Evolutionary conservation across 2,797 vertebrate genomes (phyloP).

Genomic region (Anolis apletophallus): DNA sequence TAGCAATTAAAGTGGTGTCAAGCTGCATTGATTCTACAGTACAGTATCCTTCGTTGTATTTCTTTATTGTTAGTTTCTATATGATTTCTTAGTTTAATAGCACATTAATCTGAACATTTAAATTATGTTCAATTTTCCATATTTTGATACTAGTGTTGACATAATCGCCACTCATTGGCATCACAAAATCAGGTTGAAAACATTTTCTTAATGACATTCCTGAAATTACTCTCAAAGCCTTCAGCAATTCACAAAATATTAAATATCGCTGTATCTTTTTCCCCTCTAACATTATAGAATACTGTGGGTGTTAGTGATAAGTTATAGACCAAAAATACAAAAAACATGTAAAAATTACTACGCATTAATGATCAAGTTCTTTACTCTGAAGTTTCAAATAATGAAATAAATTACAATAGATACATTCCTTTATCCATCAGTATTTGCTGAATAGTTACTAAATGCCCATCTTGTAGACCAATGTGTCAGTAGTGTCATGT

Average conservation of each 20-base stretch:
- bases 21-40: no score
- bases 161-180: not conserved
- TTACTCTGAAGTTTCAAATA: not conserved
- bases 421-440: not conserved
- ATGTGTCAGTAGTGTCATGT: not conserved
- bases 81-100: not conserved
- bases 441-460: not conserved
- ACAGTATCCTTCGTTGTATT: no score
- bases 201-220: not conserved
- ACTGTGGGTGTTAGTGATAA: not conserved
- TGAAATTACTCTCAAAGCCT: not conserved
- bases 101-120: not conserved
- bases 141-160: not conserved
- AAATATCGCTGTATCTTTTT: not conserved
- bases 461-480: not conserved
- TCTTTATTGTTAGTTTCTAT: not conserved
- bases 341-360: not conserved
- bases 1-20: no score
- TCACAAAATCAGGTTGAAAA: not conserved
- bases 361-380: not conserved
- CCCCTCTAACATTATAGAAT: not conserved
- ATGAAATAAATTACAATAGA: not conserved
- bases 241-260: not conserved
- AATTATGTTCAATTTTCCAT: not conserved
- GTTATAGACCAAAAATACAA: not conserved